phyloP scores from a whole-genome alignment of 2,797 vertebrate species.

The Melanotaenia nigrans region DNA sequence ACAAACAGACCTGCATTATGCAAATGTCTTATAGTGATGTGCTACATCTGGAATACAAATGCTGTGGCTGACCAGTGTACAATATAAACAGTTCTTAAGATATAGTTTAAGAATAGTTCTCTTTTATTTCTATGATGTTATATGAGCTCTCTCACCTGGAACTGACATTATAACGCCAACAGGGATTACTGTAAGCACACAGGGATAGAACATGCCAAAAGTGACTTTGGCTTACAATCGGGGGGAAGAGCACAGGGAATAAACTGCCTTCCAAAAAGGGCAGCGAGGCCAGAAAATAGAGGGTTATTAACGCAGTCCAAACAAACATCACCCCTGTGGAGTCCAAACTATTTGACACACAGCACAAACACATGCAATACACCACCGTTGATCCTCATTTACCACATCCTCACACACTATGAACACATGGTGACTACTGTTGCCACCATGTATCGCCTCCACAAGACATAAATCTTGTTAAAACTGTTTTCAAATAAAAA shows the following conservation, averaged over 20 bases:
- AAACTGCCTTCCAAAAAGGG: constrained; percentile 26
- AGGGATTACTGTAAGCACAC: constrained; percentile 12
- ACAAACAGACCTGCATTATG: constrained; percentile 1
- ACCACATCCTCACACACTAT: constrained; percentile 36
- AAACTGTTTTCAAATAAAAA: constrained; percentile 20
- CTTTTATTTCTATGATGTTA: neutral
- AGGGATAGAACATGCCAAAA: constrained; percentile 19
- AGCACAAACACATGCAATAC: constrained; percentile 61
- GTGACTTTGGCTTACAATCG: constrained; percentile 7
- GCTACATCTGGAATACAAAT: neutral
- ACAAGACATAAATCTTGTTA: constrained; percentile 5
- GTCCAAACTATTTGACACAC: constrained; percentile 41
- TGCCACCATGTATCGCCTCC: constrained; percentile 19
- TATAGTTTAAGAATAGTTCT: neutral
- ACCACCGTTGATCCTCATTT: constrained; percentile 50
- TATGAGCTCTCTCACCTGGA: constrained; percentile 4
- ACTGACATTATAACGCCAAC: constrained; percentile 2
- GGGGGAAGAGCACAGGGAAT: constrained; percentile 9
- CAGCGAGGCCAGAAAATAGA: constrained; percentile 42
- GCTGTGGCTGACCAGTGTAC: neutral
- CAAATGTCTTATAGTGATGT: neutral
- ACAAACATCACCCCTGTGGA: constrained; percentile 51
- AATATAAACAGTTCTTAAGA: neutral
- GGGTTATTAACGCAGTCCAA: constrained; percentile 55
- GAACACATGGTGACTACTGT: constrained; percentile 13